These are phyloP conservation scores for Adoxophyes honmai DNA, from an alignment of 1,140 invertebrate genomes.

Conservation along the genomic window DNA sequence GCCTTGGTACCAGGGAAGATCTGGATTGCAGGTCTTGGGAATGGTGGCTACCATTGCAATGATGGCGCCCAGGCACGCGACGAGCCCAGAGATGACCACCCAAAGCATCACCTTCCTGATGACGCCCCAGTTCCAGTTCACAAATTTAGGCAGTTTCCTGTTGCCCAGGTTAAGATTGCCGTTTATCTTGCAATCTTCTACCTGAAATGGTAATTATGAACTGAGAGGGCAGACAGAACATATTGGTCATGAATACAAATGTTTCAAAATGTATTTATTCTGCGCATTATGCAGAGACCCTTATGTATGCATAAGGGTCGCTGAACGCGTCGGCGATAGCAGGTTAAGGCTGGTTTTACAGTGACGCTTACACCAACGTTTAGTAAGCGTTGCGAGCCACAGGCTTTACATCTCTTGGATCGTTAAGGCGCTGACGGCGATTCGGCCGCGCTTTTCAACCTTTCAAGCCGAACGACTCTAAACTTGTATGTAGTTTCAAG, in stretches of 20 bases:
- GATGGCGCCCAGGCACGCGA: conserved; percentile 83
- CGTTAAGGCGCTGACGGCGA: too few relatives aligned
- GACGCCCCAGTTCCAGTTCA: conserved; percentile 88
- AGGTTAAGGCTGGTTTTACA: too few relatives aligned
- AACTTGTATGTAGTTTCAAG: too few relatives aligned
- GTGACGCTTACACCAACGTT: too few relatives aligned
- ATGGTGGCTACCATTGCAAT: conserved; percentile 83
- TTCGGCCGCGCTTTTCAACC: too few relatives aligned
- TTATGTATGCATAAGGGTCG: too few relatives aligned
- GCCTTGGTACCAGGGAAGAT: conserved; percentile 88
- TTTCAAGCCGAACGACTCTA: too few relatives aligned
- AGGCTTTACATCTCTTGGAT: too few relatives aligned
- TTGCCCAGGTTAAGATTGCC: conserved; percentile 53
- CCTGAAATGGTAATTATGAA: conserved; percentile 42
- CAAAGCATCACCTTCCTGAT: conserved; percentile 86
- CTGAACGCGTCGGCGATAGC: too few relatives aligned
- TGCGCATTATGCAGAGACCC: too few relatives aligned
- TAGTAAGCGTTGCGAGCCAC: too few relatives aligned
- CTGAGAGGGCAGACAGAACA: neutral
- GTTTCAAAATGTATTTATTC: too few relatives aligned
- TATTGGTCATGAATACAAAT: conserved; percentile 2
- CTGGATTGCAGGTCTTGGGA: conserved; percentile 84
- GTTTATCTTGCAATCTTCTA: conserved; percentile 63
- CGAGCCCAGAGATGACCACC: conserved; percentile 81
- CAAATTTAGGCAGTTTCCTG: conserved; percentile 79